Evolutionary conservation across 2,113 vertebrate genomes (phyloP).

Genomic region (Ctenomys sociabilis): DNA sequence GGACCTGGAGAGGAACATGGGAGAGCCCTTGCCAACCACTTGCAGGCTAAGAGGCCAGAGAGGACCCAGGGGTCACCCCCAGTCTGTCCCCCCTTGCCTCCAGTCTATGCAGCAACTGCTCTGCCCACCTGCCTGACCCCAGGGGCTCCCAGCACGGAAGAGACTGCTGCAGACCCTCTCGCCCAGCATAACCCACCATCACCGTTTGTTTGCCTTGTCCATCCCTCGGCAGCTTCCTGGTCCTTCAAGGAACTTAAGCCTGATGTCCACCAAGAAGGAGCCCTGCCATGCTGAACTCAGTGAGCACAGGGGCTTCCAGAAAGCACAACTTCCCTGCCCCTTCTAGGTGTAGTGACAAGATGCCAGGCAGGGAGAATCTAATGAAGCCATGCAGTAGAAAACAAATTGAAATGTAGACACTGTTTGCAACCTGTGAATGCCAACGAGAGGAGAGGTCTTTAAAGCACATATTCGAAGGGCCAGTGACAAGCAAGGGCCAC

Average conservation of each 20-base stretch:
- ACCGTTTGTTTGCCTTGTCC: background rate
- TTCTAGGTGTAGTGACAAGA: background rate
- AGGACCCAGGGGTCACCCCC: background rate
- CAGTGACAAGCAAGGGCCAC: background rate
- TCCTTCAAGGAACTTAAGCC: background rate
- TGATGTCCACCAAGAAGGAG: background rate
- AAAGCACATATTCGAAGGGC: background rate
- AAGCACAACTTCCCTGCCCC: background rate
- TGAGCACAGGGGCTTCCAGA: background rate
- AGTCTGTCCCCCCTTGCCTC: background rate
- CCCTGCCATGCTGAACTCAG: background rate
- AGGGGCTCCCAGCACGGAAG: accelerated
- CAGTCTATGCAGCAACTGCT: accelerated
- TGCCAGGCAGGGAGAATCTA: background rate
- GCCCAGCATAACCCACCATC: background rate
- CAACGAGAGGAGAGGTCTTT: background rate
- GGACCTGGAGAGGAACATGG: background rate
- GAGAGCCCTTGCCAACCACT: background rate
- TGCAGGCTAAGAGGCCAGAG: background rate
- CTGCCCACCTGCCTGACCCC: background rate
- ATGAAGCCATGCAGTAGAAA: background rate
- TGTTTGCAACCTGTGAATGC: background rate
- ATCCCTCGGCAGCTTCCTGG: background rate
- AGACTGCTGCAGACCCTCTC: accelerated
- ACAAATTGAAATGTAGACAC: background rate